Evolutionary conservation across 2,797 vertebrate species (phyloP).

Genomic region (Pseudocheirus occidentalis): DNA sequence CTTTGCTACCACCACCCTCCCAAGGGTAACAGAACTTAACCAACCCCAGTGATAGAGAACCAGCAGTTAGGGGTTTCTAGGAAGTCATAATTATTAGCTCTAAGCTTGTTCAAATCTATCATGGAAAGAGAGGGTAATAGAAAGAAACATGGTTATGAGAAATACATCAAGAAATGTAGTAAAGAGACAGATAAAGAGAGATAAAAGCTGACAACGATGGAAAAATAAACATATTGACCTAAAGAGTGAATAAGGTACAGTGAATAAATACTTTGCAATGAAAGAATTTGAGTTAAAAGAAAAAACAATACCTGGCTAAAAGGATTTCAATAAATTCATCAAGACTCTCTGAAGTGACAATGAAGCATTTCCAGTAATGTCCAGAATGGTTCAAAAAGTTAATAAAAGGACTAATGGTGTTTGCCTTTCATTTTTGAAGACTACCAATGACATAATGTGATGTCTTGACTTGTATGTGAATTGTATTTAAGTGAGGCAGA

Average conservation of each 20-base stretch:
- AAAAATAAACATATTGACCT: not conserved
- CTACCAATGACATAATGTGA: not conserved
- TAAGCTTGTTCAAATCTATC: not conserved
- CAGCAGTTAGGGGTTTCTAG: not conserved
- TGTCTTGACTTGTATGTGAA: not conserved
- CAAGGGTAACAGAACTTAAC: not conserved
- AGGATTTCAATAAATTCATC: not conserved
- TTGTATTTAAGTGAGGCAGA: not conserved
- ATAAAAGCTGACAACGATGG: not conserved
- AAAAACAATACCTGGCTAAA: not conserved
- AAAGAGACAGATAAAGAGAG: not conserved
- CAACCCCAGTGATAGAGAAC: not conserved
- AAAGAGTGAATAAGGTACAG: not conserved
- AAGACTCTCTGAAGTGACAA: not conserved
- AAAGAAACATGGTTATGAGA: not conserved
- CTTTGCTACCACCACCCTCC: not conserved
- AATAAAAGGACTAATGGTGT: not conserved
- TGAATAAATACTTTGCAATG: not conserved
- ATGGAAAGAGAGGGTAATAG: not conserved
- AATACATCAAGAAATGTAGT: not conserved
- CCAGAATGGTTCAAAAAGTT: not conserved
- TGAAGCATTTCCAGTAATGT: not conserved
- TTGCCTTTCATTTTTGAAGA: not conserved
- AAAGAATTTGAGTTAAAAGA: not conserved
- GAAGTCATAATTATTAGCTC: not conserved